A percentile compares a stretch with the other conserved stretches of the same genome.
phyloP scores from a whole-genome alignment of 2,888 invertebrate genomes.

The Eudasyphora cyanicolor region DNA sequence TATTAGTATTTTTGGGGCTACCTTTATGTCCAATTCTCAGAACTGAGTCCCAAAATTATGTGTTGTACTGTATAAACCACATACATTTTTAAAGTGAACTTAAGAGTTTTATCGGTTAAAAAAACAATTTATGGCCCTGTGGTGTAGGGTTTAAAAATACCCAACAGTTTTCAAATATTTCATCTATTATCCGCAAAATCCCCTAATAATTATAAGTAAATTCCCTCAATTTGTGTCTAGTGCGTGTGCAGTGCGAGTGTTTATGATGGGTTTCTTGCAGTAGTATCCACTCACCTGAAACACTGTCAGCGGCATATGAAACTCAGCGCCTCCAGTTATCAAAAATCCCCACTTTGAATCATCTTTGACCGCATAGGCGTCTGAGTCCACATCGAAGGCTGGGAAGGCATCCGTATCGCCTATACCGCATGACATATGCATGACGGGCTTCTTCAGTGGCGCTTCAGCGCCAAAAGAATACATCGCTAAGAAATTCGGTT shows the following conservation, averaged over 20 bases:
- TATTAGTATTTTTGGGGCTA: too few species aligned
- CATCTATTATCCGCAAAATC: too few species aligned
- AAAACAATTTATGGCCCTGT: too few species aligned
- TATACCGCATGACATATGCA: slow-evolving; percentile 78
- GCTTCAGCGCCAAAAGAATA: slow-evolving; percentile 74
- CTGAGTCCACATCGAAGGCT: slow-evolving; percentile 78
- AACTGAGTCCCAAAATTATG: too few species aligned
- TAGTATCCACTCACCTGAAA: slow-evolving; percentile 77
- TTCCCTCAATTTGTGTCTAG: too few species aligned
- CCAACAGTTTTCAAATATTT: too few species aligned
- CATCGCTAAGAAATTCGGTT: slow-evolving; percentile 69
- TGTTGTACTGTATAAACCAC: too few species aligned
- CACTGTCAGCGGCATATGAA: slow-evolving; percentile 80
- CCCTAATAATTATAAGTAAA: too few species aligned
- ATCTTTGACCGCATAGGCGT: slow-evolving; percentile 76
- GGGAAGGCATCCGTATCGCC: slow-evolving; percentile 79
- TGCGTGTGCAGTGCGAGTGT: background rate
- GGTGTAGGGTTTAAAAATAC: too few species aligned
- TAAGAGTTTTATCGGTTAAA: too few species aligned
- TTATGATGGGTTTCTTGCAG: background rate
- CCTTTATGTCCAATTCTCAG: too few species aligned
- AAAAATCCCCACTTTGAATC: slow-evolving; percentile 80
- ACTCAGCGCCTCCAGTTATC: slow-evolving; percentile 80
- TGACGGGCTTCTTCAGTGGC: slow-evolving; percentile 74
- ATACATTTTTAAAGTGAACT: too few species aligned